Evolutionary conservation across 2,888 invertebrate genomes (phyloP).

Genomic region (Plebejus melissa): DNA sequence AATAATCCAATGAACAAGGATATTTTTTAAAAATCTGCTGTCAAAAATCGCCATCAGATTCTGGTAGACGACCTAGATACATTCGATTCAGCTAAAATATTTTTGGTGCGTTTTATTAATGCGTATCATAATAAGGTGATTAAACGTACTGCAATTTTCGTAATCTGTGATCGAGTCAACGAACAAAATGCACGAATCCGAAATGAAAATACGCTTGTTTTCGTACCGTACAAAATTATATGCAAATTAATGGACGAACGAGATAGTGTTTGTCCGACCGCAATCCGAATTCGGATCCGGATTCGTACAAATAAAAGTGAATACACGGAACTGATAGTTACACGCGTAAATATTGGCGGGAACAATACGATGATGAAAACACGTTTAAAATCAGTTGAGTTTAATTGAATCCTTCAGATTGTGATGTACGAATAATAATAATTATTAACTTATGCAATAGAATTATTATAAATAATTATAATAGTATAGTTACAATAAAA

Average conservation of each 20-base stretch:
- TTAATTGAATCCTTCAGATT: slow-evolving; percentile 4
- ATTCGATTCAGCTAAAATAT: too few species aligned
- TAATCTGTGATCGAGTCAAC: slow-evolving; percentile 21
- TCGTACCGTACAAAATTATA: slow-evolving; percentile 34
- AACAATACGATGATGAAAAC: slow-evolving; percentile 25
- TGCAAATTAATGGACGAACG: slow-evolving; percentile 36
- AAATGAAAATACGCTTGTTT: slow-evolving; percentile 27
- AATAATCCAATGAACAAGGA: too few species aligned
- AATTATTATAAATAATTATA: too few species aligned
- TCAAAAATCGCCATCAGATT: too few species aligned
- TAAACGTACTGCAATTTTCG: background rate
- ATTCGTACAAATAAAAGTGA: slow-evolving; percentile 25
- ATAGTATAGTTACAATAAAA: too few species aligned
- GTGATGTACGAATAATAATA: background rate
- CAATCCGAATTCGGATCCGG: slow-evolving; percentile 31
- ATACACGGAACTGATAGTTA: slow-evolving; percentile 20
- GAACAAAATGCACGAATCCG: slow-evolving; percentile 21
- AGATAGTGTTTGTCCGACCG: slow-evolving; percentile 36
- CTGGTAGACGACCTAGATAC: too few species aligned
- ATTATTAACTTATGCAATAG: background rate
- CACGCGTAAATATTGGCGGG: slow-evolving; percentile 23
- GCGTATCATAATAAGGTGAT: background rate
- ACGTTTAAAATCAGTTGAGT: slow-evolving; percentile 18
- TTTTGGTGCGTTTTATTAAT: background rate
- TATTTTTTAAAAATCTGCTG: too few species aligned